A percentile compares a stretch with the other conserved stretches of the same genome.
Evolutionary conservation across 2,888 invertebrate genomes (phyloP).

Genomic region (Ormyrus labotus): DNA sequence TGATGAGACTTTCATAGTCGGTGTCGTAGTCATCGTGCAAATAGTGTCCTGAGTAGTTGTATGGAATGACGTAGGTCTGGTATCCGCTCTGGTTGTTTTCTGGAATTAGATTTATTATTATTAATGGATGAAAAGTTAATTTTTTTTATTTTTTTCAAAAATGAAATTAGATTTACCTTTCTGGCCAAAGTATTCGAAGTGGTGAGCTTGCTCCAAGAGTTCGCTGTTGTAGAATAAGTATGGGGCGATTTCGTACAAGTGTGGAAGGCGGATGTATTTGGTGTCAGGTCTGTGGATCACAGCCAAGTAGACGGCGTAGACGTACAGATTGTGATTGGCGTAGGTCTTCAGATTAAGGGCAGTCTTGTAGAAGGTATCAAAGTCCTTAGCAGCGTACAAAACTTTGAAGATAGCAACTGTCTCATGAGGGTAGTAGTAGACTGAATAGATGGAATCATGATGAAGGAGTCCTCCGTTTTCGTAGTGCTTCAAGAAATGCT

Average conservation of each 20-base stretch:
- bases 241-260: constrained; percentile 83
- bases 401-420: constrained; percentile 68
- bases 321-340: constrained; percentile 77
- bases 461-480: constrained; percentile 75
- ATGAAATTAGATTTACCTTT: constrained; percentile 56
- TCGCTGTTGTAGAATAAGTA: constrained; percentile 81
- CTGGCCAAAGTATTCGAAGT: constrained; percentile 73
- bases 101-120: constrained; percentile 20
- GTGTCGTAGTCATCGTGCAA: constrained; percentile 76
- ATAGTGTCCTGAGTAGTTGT: constrained; percentile 80
- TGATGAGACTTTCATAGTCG: constrained; percentile 79
- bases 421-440: constrained; percentile 70
- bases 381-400: constrained; percentile 72
- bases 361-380: constrained; percentile 71
- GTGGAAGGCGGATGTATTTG: constrained; percentile 80
- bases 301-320: constrained; percentile 80
- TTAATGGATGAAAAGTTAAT: background rate
- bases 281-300: constrained; percentile 80
- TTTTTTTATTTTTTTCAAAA: background rate
- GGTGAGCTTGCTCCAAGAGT: constrained; percentile 75
- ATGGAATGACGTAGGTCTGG: constrained; percentile 76
- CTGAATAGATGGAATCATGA: constrained; percentile 77
- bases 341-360: constrained; percentile 71
- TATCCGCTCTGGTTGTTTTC: constrained; percentile 63
- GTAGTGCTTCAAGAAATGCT: constrained; percentile 68